Evolutionary conservation across 1,140 invertebrate genomes (phyloP).

Genomic region (Diplogasteroides magnus): DNA sequence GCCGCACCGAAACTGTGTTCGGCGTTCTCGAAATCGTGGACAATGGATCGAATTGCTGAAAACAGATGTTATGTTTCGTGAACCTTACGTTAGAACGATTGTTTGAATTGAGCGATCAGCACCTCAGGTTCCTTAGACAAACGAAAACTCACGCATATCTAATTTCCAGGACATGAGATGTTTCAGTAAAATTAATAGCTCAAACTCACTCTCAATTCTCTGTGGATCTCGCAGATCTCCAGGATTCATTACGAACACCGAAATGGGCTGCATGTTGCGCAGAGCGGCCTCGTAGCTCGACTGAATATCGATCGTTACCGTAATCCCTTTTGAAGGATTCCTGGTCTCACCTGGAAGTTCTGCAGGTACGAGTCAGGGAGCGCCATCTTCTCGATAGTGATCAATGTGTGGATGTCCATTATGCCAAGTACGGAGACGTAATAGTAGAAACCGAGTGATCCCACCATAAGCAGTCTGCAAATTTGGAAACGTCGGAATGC

Average conservation of each 20-base stretch:
- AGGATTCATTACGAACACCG: slow-evolving; percentile 47
- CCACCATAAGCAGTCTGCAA: slow-evolving; percentile 30
- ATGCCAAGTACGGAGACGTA: slow-evolving; percentile 49
- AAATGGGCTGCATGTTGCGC: slow-evolving; percentile 53
- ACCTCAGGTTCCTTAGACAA: too few species aligned
- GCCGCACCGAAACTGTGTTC: slow-evolving; percentile 48
- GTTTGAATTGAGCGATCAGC: too few species aligned
- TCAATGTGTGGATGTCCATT: slow-evolving; percentile 42
- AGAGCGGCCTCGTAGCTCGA: slow-evolving; percentile 44
- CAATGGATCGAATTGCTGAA: slow-evolving; percentile 45
- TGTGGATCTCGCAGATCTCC: slow-evolving; percentile 48
- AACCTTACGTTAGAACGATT: too few species aligned
- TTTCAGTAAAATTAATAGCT: too few species aligned
- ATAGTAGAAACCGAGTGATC: slow-evolving; percentile 45
- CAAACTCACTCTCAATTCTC: slow-evolving; percentile 37
- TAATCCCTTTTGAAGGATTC: not conserved
- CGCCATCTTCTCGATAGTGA: slow-evolving; percentile 54
- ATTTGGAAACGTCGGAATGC: not conserved
- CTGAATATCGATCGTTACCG: not conserved
- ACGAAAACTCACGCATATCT: not conserved
- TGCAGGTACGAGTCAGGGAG: slow-evolving; percentile 51
- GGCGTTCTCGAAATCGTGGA: slow-evolving; percentile 47
- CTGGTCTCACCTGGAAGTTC: slow-evolving; percentile 36
- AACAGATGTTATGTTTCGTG: slow-evolving; percentile 1
- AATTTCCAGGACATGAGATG: too few species aligned